A percentile compares a stretch with the other conserved stretches of the same genome.
phyloP scores from a whole-genome alignment of 2,113 vertebrate species.

The Lamprologus sp. region DNA sequence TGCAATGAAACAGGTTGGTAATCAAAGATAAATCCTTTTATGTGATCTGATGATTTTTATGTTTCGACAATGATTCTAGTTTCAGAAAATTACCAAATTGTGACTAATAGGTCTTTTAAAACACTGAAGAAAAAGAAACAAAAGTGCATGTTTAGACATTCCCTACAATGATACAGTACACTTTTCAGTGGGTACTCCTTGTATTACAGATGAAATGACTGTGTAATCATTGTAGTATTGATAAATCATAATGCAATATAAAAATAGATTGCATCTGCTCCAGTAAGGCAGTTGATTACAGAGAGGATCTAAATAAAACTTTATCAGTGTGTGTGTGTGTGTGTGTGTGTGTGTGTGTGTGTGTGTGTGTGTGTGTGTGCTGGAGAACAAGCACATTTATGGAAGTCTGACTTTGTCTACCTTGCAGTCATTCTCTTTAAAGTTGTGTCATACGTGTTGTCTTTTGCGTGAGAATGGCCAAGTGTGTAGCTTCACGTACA shows the following conservation, averaged over 20 bases:
- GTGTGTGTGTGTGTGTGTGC: neutral
- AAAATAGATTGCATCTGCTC: neutral
- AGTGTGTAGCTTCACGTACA: neutral
- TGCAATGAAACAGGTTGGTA: neutral
- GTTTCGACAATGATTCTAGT: neutral
- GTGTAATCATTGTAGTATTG: conserved; percentile 8
- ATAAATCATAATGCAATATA: conserved; percentile 1
- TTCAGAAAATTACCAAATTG: neutral
- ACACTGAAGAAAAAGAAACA: neutral
- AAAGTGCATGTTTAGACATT: conserved; percentile 7
- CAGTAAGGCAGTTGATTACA: conserved; percentile 2
- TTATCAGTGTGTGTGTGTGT: neutral
- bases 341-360: neutral
- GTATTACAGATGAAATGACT: neutral
- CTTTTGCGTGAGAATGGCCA: neutral
- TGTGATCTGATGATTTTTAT: neutral
- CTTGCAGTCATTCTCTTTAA: neutral
- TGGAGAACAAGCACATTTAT: neutral
- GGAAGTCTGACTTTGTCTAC: neutral
- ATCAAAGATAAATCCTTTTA: neutral
- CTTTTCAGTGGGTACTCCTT: neutral
- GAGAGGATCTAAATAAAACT: neutral
- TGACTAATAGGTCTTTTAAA: neutral
- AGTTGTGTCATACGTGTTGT: neutral
- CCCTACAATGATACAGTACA: neutral